phyloP scores from a whole-genome alignment of 2,888 invertebrate genomes.

The Mamestra brassicae region DNA sequence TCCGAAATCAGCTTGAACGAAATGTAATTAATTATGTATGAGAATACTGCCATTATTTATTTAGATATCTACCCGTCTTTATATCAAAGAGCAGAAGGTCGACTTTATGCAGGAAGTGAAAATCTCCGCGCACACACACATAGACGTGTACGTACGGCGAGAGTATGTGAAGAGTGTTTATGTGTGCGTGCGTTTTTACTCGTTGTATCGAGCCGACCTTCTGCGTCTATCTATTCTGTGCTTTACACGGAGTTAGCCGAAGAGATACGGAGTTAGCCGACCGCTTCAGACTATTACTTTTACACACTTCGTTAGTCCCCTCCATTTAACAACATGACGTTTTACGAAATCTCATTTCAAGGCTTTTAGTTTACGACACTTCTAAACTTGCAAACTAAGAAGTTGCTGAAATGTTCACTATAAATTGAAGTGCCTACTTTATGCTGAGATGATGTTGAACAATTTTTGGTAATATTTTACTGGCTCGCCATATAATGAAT shows the following conservation, averaged over 20 bases:
- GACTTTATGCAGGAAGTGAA: accelerated
- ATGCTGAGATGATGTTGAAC: neutral
- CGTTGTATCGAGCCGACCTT: neutral
- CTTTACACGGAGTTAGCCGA: constrained; percentile 41
- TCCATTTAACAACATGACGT: constrained; percentile 62
- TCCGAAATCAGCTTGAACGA: constrained; percentile 43
- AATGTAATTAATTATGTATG: constrained; percentile 58
- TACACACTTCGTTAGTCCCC: constrained; percentile 61
- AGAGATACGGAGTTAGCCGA: constrained; percentile 43
- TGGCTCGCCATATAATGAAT: neutral
- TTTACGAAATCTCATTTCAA: constrained; percentile 55
- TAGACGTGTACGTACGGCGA: neutral
- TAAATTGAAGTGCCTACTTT: constrained; percentile 34
- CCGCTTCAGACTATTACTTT: constrained; percentile 56
- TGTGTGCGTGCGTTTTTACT: neutral
- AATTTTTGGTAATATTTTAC: constrained; percentile 1
- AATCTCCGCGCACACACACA: neutral
- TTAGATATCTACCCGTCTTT: constrained; percentile 21
- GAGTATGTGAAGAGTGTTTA: neutral
- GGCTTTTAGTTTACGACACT: constrained; percentile 52
- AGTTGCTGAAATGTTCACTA: constrained; percentile 28
- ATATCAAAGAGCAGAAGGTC: constrained; percentile 2
- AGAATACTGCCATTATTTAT: constrained; percentile 54
- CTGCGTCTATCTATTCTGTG: neutral
- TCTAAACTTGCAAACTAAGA: constrained; percentile 46